A percentile compares a stretch with the other conserved stretches of the same genome.
Evolutionary conservation across 2,888 invertebrate genomes (phyloP).

Genomic region (Folsomia manolachei): DNA sequence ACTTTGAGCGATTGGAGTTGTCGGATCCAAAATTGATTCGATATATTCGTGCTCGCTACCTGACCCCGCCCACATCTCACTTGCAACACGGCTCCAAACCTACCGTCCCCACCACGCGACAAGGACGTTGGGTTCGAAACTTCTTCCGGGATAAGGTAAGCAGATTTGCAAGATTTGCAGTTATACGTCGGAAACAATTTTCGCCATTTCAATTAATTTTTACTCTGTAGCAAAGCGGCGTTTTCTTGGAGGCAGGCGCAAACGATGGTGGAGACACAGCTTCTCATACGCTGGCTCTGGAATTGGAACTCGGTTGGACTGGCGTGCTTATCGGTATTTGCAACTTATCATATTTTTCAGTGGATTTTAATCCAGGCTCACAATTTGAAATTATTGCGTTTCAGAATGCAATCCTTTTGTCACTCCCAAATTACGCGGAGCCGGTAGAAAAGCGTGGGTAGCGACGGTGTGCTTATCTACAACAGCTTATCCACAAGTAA

Average conservation of each 20-base stretch:
- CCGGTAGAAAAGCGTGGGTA: constrained; percentile 30
- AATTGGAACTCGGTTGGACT: constrained; percentile 19
- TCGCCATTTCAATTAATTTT: not conserved
- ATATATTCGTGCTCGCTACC: not conserved
- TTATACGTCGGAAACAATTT: not conserved
- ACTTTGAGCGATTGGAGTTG: not conserved
- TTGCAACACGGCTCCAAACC: too few species aligned
- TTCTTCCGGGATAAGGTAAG: too few species aligned
- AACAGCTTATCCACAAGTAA: not conserved
- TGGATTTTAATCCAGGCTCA: too few species aligned
- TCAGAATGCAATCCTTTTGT: constrained; percentile 32
- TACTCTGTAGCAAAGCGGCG: constrained; percentile 20
- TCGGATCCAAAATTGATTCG: not conserved
- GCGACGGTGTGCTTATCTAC: constrained; percentile 27
- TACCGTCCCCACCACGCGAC: too few species aligned
- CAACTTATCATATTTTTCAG: too few species aligned
- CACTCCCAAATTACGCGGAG: constrained; percentile 9
- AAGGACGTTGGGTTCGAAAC: too few species aligned
- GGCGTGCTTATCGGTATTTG: constrained; percentile 34
- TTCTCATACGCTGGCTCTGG: constrained; percentile 24
- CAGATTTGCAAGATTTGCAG: too few species aligned
- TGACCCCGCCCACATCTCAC: not conserved
- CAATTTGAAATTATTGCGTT: too few species aligned
- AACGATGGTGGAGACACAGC: constrained; percentile 27
- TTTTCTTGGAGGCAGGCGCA: constrained; percentile 31